These are phyloP conservation scores for Tychaedon coryphoeus DNA, from an alignment of 2,113 vertebrate genomes.

Conservation along the genomic window DNA sequence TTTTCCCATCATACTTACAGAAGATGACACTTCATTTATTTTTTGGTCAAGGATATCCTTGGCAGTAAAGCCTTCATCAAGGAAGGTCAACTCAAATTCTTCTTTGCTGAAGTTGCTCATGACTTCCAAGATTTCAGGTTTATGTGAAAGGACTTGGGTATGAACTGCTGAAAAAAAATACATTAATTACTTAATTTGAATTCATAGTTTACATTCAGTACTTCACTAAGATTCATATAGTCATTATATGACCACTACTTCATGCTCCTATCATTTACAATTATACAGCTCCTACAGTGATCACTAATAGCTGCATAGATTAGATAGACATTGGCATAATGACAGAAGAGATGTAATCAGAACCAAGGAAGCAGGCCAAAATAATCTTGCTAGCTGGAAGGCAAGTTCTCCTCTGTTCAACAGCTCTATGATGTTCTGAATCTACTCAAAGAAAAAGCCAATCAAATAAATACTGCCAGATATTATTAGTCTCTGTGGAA, in stretches of 20 bases:
- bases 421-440: constrained; percentile 58
- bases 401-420: constrained; percentile 69
- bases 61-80: constrained; percentile 95
- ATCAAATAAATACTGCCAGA: not conserved
- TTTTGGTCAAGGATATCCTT: constrained; percentile 93
- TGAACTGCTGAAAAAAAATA: constrained; percentile 47
- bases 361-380: constrained; percentile 75
- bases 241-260: not conserved
- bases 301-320: not conserved
- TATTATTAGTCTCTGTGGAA: not conserved
- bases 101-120: constrained; percentile 79
- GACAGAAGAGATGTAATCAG: constrained; percentile 59
- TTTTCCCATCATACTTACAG: constrained; percentile 74
- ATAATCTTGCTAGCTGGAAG: constrained; percentile 75
- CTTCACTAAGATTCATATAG: not conserved
- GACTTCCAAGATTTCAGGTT: constrained; percentile 35
- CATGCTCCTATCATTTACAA: not conserved
- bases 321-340: constrained; percentile 68
- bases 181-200: not conserved
- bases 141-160: not conserved
- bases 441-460: constrained; percentile 42
- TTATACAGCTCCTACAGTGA: not conserved
- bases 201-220: not conserved
- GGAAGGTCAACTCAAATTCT: constrained; percentile 86
- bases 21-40: constrained; percentile 91